Evolutionary conservation across 2,888 invertebrate species (phyloP).

Genomic region (Mycalesis mineus): DNA sequence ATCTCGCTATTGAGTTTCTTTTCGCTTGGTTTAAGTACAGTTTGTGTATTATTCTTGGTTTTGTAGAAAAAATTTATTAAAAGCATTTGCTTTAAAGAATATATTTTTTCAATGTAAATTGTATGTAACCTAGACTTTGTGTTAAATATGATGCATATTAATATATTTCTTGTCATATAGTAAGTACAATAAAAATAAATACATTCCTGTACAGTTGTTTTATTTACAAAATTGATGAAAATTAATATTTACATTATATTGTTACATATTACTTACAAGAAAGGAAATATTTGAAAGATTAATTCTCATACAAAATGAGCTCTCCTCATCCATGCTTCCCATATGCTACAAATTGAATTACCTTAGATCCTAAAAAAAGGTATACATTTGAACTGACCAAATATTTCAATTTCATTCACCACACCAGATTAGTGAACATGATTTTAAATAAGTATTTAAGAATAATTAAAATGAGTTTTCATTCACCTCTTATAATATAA

Average conservation of each 20-base stretch:
- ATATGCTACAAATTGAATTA: too few species aligned
- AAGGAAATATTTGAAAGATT: neutral
- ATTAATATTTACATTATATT: neutral
- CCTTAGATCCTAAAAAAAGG: too few species aligned
- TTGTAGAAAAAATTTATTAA: too few species aligned
- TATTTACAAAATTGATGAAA: conserved; percentile 1
- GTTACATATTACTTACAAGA: neutral
- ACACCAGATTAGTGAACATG: too few species aligned
- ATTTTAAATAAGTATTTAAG: too few species aligned
- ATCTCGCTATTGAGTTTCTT: too few species aligned
- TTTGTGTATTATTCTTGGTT: too few species aligned
- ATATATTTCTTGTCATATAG: neutral
- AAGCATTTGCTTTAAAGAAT: neutral
- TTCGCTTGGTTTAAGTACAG: too few species aligned
- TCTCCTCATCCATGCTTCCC: too few species aligned
- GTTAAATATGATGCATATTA: neutral
- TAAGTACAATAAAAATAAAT: conserved; percentile 15
- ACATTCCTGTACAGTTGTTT: conserved; percentile 10
- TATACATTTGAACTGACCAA: too few species aligned
- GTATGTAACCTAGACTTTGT: neutral
- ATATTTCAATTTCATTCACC: too few species aligned
- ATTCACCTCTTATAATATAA: neutral
- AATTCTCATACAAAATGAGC: neutral
- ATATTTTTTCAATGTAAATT: neutral
- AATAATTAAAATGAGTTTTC: neutral